A percentile compares a stretch with the other conserved stretches of the same genome.
These are phyloP conservation scores for Oppia nitens DNA, from an alignment of 1,140 invertebrate genomes.

Conservation along the genomic window DNA sequence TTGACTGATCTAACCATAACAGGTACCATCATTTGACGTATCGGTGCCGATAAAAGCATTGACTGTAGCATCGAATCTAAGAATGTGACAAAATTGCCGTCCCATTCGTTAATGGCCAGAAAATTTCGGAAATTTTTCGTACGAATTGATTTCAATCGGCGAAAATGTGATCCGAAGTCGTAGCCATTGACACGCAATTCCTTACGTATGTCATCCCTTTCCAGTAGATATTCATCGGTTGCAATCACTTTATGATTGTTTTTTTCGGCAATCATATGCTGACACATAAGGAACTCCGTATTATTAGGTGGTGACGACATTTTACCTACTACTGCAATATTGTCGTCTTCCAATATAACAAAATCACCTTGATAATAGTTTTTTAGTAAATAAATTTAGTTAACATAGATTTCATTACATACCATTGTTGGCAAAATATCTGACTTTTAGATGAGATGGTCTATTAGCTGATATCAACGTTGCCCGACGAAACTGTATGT, in stretches of 20 bases:
- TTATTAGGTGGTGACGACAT: conserved; percentile 30
- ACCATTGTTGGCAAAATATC: conserved; percentile 1
- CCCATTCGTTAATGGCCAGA: conserved; percentile 26
- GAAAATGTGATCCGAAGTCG: conserved; percentile 74
- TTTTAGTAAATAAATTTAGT: no score
- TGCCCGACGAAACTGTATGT: conserved; percentile 35
- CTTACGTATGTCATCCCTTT: conserved; percentile 68
- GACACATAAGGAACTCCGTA: neutral
- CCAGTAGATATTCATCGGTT: conserved; percentile 20
- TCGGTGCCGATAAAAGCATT: conserved; percentile 25
- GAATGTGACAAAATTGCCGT: conserved; percentile 36
- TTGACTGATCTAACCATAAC: neutral
- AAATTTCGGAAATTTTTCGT: conserved; percentile 23
- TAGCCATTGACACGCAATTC: conserved; percentile 81
- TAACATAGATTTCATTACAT: no score
- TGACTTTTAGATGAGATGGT: conserved; percentile 54
- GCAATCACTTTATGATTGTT: neutral
- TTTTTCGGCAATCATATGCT: neutral
- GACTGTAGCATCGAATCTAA: conserved; percentile 38
- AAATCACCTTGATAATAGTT: no score
- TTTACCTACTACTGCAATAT: conserved; percentile 53
- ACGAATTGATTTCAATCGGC: conserved; percentile 35
- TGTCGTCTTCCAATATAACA: conserved; percentile 74
- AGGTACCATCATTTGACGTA: neutral
- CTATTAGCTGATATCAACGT: conserved; percentile 56